Percentiles rank a stretch among this genome's conserved stretches.
phyloP scores from a whole-genome alignment of 2,888 invertebrate species.

The Abrostola triplasia region DNA sequence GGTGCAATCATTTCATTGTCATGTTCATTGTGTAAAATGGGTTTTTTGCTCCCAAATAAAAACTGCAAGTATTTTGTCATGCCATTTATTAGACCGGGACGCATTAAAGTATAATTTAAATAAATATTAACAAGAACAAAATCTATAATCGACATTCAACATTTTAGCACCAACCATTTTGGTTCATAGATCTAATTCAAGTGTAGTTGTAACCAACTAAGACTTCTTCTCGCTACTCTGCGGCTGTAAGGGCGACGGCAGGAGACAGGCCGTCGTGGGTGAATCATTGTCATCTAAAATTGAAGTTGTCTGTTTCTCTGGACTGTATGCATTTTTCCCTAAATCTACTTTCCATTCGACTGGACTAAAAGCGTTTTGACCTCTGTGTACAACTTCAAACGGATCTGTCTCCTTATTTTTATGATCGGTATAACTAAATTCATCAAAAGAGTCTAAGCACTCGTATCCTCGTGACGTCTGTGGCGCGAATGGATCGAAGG shows the following conservation, averaged over 20 bases:
- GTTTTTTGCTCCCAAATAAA: neutral
- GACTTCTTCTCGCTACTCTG: conserved; percentile 70
- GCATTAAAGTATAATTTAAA: conserved; percentile 46
- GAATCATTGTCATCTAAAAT: conserved; percentile 81
- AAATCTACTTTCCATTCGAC: conserved; percentile 30
- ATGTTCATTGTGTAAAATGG: neutral
- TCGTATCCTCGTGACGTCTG: conserved; percentile 69
- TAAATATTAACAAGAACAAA: conserved; percentile 56
- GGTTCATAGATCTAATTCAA: conserved; percentile 40
- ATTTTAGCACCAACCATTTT: conserved; percentile 59
- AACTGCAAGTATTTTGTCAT: conserved; percentile 15
- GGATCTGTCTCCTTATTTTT: conserved; percentile 66
- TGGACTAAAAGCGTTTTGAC: conserved; percentile 63
- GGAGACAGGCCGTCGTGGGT: conserved; percentile 80
- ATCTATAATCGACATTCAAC: conserved; percentile 48
- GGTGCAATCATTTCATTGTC: neutral
- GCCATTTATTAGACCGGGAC: conserved; percentile 52
- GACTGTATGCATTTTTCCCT: conserved; percentile 49
- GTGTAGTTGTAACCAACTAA: conserved; percentile 42
- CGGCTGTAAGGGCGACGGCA: conserved; percentile 89
- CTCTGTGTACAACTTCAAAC: conserved; percentile 76
- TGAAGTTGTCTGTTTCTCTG: conserved; percentile 63
- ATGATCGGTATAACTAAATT: conserved; percentile 72
- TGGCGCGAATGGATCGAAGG: conserved; percentile 87
- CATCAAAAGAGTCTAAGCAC: conserved; percentile 73